Evolutionary conservation across 2,797 vertebrate genomes (phyloP).

Genomic region (Sebastes alutus): DNA sequence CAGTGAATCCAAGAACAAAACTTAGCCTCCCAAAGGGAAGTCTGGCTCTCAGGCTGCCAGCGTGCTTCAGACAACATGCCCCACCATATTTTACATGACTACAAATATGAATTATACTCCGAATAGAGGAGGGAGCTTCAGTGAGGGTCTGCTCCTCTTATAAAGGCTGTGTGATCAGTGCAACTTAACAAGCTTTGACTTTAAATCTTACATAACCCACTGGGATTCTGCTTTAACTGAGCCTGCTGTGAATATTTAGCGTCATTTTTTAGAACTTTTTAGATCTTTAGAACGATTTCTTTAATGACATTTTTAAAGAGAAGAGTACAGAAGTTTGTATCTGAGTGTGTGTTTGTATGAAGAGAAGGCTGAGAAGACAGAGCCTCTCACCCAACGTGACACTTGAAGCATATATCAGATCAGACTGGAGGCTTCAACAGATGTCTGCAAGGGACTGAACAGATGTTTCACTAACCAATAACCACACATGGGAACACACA

Average conservation of each 20-base stretch:
- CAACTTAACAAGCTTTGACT: slow-evolving; percentile 32
- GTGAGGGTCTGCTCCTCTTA: slow-evolving; percentile 3
- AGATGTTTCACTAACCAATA: slow-evolving; percentile 54
- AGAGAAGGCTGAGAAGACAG: slow-evolving; percentile 11
- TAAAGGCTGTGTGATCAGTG: slow-evolving; percentile 25
- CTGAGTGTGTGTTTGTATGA: slow-evolving; percentile 1
- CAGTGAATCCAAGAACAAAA: slow-evolving; percentile 38
- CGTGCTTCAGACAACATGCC: slow-evolving; percentile 11
- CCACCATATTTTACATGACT: slow-evolving; percentile 29
- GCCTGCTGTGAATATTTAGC: slow-evolving; percentile 26
- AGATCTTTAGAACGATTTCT: slow-evolving; percentile 13
- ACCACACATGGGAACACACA: not conserved
- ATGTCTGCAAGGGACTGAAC: slow-evolving; percentile 43
- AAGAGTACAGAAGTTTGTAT: not conserved
- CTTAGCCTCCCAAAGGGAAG: slow-evolving; percentile 20
- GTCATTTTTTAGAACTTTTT: not conserved
- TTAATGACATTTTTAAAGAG: slow-evolving; percentile 19
- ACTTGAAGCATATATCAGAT: slow-evolving; percentile 29
- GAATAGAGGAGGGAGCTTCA: not conserved
- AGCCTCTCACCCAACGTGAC: slow-evolving; percentile 22
- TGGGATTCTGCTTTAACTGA: not conserved
- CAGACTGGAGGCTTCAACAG: slow-evolving; percentile 43
- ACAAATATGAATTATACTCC: slow-evolving; percentile 19
- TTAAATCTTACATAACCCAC: slow-evolving; percentile 20
- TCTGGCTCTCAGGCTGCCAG: slow-evolving; percentile 31